Conservation (phyloP, 2,888 invertebrate species). For the Rotaria magnacalcarata region DNA sequence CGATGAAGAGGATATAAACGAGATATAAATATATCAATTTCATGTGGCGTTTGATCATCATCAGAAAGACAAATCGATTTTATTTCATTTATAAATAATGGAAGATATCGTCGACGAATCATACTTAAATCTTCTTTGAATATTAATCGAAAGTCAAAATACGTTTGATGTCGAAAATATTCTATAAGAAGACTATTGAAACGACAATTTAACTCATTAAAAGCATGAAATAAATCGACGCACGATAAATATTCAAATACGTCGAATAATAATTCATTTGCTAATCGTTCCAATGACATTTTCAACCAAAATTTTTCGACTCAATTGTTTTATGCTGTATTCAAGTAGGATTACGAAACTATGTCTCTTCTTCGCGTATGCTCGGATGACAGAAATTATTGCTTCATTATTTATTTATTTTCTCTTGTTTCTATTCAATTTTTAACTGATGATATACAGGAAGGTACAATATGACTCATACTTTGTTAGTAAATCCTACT, state of each 20-base stretch:
- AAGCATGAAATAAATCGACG: neutral
- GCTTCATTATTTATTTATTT: no score
- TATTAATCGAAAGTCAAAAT: neutral
- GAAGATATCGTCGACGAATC: neutral
- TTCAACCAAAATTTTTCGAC: neutral
- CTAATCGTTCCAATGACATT: neutral
- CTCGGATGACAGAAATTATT: no score
- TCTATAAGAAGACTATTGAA: neutral
- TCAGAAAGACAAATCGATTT: neutral
- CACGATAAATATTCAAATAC: neutral
- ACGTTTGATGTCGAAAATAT: neutral
- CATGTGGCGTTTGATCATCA: neutral
- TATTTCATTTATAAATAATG: neutral
- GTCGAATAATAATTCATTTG: neutral
- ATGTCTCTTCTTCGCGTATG: no score
- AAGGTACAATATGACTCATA: no score
- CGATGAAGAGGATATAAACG: constrained; percentile 1
- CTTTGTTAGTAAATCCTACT: no score
- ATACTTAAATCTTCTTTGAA: neutral
- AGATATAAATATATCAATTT: neutral
- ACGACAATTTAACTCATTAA: neutral
- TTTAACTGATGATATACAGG: no score
- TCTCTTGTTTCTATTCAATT: no score
- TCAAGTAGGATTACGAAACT: no score
- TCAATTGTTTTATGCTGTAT: no score